Percentiles rank a stretch among this genome's conserved stretches.
Conservation (phyloP, 2,797 vertebrate species). For the Cossypha heuglini region DNA sequence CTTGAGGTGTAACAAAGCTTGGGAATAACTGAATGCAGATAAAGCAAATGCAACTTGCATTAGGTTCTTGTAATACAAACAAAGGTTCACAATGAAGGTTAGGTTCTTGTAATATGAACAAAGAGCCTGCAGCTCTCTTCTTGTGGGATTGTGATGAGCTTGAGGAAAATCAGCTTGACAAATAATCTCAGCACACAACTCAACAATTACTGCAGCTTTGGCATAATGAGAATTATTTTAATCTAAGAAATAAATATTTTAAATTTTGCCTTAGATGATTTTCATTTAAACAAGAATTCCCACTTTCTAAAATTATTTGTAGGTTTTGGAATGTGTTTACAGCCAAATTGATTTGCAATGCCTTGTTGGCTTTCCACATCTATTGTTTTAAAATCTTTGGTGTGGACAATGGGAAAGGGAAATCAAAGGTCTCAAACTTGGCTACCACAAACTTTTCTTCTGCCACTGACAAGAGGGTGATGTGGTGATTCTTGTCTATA, state of each 20-base stretch:
- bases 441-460: background rate
- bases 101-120: background rate
- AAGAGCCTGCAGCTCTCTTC: background rate
- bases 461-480: background rate
- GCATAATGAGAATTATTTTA: background rate
- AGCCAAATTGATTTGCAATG: background rate
- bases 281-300: background rate
- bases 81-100: background rate
- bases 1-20: background rate
- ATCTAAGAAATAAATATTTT: background rate
- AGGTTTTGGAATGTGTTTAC: background rate
- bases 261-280: background rate
- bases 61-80: background rate
- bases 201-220: background rate
- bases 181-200: background rate
- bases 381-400: background rate
- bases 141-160: background rate
- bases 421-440: background rate
- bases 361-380: background rate
- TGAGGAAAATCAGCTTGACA: background rate
- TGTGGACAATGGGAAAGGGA: fast-evolving
- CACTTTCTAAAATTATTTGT: background rate
- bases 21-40: background rate
- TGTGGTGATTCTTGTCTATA: background rate
- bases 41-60: background rate